Base-by-base conservation (phyloP, 2,113 vertebrate genomes). In the Eclectus roratus region DNA sequence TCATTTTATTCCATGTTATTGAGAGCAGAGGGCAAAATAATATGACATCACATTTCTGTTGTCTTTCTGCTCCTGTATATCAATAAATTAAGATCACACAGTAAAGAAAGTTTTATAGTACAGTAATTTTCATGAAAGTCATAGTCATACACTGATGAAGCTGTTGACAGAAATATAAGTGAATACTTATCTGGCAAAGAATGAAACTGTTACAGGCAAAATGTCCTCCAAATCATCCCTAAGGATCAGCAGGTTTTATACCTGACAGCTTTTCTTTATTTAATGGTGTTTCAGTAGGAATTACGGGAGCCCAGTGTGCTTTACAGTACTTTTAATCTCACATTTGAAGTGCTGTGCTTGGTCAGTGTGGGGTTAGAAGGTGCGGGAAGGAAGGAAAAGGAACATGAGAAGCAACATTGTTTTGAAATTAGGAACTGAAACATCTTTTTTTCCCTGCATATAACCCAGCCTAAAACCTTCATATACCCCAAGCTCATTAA, bases 161-260 rank as follows among this genome's bases (percentile, higher is more conserved):
- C 39, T 95, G 81, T 84, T 97, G 96, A 93, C 91, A 96, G 88
- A 97, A 96, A 89, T 82, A n/a, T 87, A 88, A 90, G 49, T 96
- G 93, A 97, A 93, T 94, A 94, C 96, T 41, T 91, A 46, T n/a
- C 86, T 94, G 76, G 69, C 88, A 95, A 93, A 58, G 37, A 78
- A 93, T 73, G 33, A 96, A 91, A 41, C 79, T 90, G 53, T 96
- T 97, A 96, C 94, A 97, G 37, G 44, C 35, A 95, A 94, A 97
- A 89, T 85, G 69, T 91, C 92, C 92, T 97, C 83, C 68, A 92
- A 80, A 80, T 80, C 80, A 87, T 95, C 86, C 85, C 95, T 85
- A 74, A 96, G 50, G 85, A 96, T 95, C 91, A 97, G 88, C 81
- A 96, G 78, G 66, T 94, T 98, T 98, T 93, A 88, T 49, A 95